Base-by-base conservation (phyloP, 2,797 vertebrate species). In the Tiaroga cobitis region DNA sequence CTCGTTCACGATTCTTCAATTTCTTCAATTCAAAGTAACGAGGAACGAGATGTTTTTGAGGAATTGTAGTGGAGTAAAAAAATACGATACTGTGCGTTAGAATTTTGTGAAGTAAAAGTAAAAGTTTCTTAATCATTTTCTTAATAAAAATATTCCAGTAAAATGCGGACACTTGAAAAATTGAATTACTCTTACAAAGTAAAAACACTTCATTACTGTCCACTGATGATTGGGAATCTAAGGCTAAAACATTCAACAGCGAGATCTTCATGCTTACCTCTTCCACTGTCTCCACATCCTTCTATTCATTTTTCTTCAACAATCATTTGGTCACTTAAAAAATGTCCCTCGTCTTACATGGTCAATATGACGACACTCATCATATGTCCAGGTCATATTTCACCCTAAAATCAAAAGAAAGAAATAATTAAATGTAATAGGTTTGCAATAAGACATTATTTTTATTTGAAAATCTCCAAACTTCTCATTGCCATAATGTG, bases 211-310 rank as follows among this genome's bases (percentile, higher is more conserved):
- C 9, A 41, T 41, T 41, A 41, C 41, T 41, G 41, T 41, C 41
- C 41, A 41, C 41, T 43, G 41, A 43, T 92, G 89, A 92, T 83
- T 85, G 89, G 89, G 63, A 92, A 91, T 93, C 91, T 90, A 85
- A 85, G 86, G 88, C 91, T 92, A 80, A 88, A 87, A 86, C 6
- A 43, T 83, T 83, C 69, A 75, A 43, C 61, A 80, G 76, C 37
- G 54, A 41, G 59, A 46, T 77, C 46, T 59, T 75, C 34, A 70
- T 41, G 39, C 72, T 41, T 43, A 5, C 32, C n/a, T 59, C 11
- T 19, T 26, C 19, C 43, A 56, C 59, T 21, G 13, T 59, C 26
- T 63, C 29, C 19, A 26, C 46, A 74, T 76, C 46, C 63, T 51
- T 67, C 26, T 65, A 13, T 67, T 54, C 24, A 56, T 26, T 21